phyloP scores from a whole-genome alignment of 2,797 vertebrate species.

The Florisuga fusca region DNA sequence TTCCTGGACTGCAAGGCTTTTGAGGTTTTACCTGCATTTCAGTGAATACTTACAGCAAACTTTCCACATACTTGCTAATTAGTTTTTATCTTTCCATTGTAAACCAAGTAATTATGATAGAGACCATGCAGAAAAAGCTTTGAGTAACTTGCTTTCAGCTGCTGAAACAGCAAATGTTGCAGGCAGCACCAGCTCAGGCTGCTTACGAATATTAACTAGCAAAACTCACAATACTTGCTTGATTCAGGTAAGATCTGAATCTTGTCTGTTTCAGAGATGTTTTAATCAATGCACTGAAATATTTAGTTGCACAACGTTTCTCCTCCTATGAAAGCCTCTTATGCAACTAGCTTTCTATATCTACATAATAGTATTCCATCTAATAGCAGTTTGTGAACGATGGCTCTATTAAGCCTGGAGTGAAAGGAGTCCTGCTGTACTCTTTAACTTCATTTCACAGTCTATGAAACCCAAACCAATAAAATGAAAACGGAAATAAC shows the following conservation, averaged over 20 bases:
- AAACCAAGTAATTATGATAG: background rate
- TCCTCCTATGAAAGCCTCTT: background rate
- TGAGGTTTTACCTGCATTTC: background rate
- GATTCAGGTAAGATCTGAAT: background rate
- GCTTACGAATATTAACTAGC: background rate
- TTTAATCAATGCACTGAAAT: background rate
- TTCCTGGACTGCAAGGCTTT: background rate
- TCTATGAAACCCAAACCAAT: background rate
- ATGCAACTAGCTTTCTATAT: background rate
- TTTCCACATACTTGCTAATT: background rate
- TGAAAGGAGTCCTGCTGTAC: background rate
- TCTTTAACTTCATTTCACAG: background rate
- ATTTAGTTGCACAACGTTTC: background rate
- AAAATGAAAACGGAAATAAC: background rate
- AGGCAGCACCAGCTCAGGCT: accelerated
- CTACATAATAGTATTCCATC: background rate
- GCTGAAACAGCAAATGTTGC: background rate
- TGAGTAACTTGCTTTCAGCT: background rate
- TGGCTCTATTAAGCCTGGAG: background rate
- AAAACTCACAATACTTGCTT: background rate
- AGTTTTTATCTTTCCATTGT: background rate
- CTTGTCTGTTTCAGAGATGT: background rate
- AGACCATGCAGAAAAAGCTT: background rate
- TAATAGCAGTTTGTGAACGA: background rate
- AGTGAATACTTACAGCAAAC: background rate